A percentile compares a stretch with the other conserved stretches of the same genome.
phyloP scores from a whole-genome alignment of 2,888 invertebrate genomes.

The Azorinus chamasolen region DNA sequence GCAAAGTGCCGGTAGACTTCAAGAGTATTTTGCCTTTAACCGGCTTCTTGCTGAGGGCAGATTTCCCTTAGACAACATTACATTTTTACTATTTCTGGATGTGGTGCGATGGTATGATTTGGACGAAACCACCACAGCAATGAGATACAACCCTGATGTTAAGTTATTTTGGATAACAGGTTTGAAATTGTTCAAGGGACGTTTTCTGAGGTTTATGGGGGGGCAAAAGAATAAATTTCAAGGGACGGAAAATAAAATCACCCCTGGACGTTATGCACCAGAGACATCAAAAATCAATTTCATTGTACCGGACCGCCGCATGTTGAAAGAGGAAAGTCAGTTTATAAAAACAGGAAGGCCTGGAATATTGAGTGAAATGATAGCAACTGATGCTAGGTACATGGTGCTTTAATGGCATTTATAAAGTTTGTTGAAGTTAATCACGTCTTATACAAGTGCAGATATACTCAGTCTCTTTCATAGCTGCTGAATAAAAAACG shows the following conservation, averaged over 20 bases:
- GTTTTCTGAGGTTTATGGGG: constrained; percentile 25
- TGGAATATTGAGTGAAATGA: constrained; percentile 7
- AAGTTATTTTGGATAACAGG: constrained; percentile 30
- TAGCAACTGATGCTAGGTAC: too few relatives aligned
- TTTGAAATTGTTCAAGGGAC: constrained; percentile 25
- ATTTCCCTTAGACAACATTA: constrained; percentile 1
- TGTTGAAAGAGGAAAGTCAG: too few relatives aligned
- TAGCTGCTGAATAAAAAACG: too few relatives aligned
- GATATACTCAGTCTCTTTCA: too few relatives aligned
- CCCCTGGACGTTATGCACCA: neutral
- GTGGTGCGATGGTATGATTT: constrained; percentile 1
- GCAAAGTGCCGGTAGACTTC: too few relatives aligned
- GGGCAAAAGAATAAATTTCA: constrained; percentile 17
- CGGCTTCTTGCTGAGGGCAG: neutral
- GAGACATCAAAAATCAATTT: constrained; percentile 10
- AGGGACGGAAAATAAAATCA: neutral
- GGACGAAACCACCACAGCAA: too few relatives aligned
- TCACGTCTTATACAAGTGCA: too few relatives aligned
- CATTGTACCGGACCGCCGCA: constrained; percentile 4
- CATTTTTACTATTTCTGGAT: constrained; percentile 14
- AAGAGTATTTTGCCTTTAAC: neutral
- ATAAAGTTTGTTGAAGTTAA: too few relatives aligned
- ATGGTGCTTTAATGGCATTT: too few relatives aligned
- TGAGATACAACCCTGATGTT: constrained; percentile 1
- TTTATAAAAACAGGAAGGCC: neutral